Conservation (phyloP, 2,113 vertebrate species). For the Grammomys surdaster region DNA sequence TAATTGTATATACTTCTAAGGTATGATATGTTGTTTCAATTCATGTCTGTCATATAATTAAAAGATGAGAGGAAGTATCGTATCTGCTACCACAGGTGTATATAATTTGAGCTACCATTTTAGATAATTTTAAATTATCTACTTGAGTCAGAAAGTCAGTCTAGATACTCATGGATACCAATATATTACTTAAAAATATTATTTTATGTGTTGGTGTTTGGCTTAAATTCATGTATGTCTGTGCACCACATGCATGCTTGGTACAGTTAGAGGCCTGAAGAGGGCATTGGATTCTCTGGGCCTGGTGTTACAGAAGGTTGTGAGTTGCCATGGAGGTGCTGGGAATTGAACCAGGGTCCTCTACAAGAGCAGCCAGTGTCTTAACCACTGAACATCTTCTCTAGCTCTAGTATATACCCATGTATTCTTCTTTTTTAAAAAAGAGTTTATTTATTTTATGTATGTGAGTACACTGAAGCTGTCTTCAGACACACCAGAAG, state of each 20-base stretch:
- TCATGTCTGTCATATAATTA: not conserved
- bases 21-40: not conserved
- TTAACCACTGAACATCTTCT: not conserved
- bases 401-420: not conserved
- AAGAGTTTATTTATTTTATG: too few relatives aligned
- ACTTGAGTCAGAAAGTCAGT: constrained; percentile 49
- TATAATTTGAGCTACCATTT: not conserved
- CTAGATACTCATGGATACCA: constrained; percentile 31
- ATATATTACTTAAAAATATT: not conserved
- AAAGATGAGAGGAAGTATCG: not conserved
- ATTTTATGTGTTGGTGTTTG: not conserved
- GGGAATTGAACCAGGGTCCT: not conserved
- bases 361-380: not conserved
- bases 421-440: not conserved
- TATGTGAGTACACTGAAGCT: too few relatives aligned
- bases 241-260: not conserved
- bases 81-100: not conserved
- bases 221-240: not conserved
- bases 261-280: not conserved
- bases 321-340: not conserved
- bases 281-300: not conserved
- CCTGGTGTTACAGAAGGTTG: not conserved
- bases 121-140: constrained; percentile 52
- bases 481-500: too few relatives aligned
- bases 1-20: not conserved